Evolutionary conservation across 2,888 invertebrate genomes (phyloP).

Genomic region (Cryptocephalus moraei): DNA sequence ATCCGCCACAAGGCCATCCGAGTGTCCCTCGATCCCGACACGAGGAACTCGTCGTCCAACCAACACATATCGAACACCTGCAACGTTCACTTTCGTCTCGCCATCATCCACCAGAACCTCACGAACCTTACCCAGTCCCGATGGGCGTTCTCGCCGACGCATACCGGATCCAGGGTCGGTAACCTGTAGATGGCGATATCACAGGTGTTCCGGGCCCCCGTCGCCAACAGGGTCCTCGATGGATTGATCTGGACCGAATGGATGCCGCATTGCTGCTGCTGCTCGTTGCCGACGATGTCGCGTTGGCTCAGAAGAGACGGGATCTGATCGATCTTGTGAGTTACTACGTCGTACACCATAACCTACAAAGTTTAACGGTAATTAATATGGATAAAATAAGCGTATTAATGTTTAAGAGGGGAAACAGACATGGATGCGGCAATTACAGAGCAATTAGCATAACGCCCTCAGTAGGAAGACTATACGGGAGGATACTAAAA

Average conservation of each 20-base stretch:
- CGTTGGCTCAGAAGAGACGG: slow-evolving; percentile 68
- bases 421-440: too few species aligned
- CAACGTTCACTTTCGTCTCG: not conserved
- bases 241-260: slow-evolving; percentile 93
- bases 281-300: slow-evolving; percentile 39
- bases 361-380: slow-evolving; percentile 42
- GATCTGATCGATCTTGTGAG: slow-evolving; percentile 78
- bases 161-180: slow-evolving; percentile 91
- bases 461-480: too few species aligned
- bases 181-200: slow-evolving; percentile 84
- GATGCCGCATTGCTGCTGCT: slow-evolving; percentile 74
- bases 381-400: not conserved
- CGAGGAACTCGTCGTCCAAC: slow-evolving; percentile 92
- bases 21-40: slow-evolving; percentile 88
- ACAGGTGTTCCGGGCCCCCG: slow-evolving; percentile 84
- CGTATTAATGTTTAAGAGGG: too few species aligned
- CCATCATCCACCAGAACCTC: not conserved
- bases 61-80: slow-evolving; percentile 81
- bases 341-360: slow-evolving; percentile 85
- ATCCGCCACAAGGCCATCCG: slow-evolving; percentile 86
- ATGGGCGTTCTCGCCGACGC: slow-evolving; percentile 85
- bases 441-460: too few species aligned
- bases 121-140: slow-evolving; percentile 65
- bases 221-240: slow-evolving; percentile 79
- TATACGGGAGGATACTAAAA: too few species aligned